phyloP scores from a whole-genome alignment of 2,888 invertebrate genomes.

The Shargacucullia verbasci region DNA sequence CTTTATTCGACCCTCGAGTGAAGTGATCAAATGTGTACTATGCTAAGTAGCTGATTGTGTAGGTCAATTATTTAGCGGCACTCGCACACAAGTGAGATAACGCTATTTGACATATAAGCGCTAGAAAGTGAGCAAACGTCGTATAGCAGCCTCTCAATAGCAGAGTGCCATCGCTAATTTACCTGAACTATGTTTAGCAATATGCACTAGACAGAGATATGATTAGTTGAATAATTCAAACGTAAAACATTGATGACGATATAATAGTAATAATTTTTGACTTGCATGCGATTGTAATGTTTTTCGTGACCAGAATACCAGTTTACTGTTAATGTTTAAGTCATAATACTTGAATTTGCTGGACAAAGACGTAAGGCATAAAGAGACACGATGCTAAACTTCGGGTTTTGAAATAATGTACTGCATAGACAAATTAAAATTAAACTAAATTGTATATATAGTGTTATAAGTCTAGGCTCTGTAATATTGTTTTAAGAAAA shows the following conservation, averaged over 20 bases:
- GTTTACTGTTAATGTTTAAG: slow-evolving; percentile 9
- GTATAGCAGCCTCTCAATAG: too few relatives aligned
- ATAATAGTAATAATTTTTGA: neutral
- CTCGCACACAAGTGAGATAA: too few relatives aligned
- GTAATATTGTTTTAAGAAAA: slow-evolving; percentile 39
- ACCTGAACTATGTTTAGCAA: too few relatives aligned
- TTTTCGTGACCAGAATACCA: slow-evolving; percentile 14
- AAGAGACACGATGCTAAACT: slow-evolving; percentile 3
- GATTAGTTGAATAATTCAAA: too few relatives aligned
- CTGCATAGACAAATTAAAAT: slow-evolving; percentile 29
- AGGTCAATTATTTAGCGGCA: too few relatives aligned
- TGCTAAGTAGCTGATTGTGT: slow-evolving; percentile 11
- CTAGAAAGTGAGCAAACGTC: too few relatives aligned
- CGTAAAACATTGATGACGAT: too few relatives aligned
- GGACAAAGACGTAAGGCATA: slow-evolving; percentile 5
- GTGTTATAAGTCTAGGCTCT: slow-evolving; percentile 35
- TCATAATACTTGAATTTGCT: slow-evolving; percentile 2
- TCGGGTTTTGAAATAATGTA: slow-evolving; percentile 21
- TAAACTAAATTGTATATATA: slow-evolving; percentile 55
- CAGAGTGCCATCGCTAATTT: too few relatives aligned
- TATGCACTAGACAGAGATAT: too few relatives aligned
- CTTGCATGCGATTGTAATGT: slow-evolving; percentile 7
- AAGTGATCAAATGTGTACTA: neutral
- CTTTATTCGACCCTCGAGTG: neutral
- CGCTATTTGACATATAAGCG: too few relatives aligned